Conservation (phyloP, 2,888 invertebrate species). For the Chaetogeoica ovagalla region DNA sequence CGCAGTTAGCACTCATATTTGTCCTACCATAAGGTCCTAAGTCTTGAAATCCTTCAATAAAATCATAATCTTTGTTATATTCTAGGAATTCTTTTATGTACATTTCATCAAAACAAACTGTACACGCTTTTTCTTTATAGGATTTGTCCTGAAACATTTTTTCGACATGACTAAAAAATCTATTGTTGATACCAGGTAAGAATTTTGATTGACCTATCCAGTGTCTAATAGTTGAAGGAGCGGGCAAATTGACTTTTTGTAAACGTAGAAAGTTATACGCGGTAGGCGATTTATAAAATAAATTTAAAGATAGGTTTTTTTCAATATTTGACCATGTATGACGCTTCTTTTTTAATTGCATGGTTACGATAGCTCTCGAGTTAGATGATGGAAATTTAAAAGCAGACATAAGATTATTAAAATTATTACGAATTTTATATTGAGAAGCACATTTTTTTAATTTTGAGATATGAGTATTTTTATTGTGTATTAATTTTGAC, state of each 20-base stretch:
- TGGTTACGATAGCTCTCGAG: neutral
- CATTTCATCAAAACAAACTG: conserved; percentile 3
- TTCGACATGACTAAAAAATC: neutral
- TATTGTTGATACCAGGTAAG: neutral
- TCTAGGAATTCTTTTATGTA: conserved; percentile 12
- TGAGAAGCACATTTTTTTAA: too few relatives aligned
- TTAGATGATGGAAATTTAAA: neutral
- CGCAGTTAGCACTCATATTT: conserved; percentile 54
- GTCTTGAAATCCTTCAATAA: neutral
- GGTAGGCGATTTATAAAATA: conserved; percentile 12
- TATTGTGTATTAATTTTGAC: too few relatives aligned
- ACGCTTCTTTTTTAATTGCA: neutral
- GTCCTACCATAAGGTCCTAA: neutral
- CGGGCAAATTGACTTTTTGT: neutral
- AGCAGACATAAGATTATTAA: too few relatives aligned
- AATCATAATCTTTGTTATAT: neutral
- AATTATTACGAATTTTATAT: too few relatives aligned
- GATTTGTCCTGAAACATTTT: neutral
- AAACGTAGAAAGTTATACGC: conserved; percentile 1
- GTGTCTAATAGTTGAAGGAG: neutral
- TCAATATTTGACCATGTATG: neutral
- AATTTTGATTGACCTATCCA: neutral
- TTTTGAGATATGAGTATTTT: too few relatives aligned
- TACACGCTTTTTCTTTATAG: neutral
- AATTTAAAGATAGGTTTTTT: neutral